Evolutionary conservation across 1,140 invertebrate genomes (phyloP).

Genomic region (Ruditapes philippinarum): DNA sequence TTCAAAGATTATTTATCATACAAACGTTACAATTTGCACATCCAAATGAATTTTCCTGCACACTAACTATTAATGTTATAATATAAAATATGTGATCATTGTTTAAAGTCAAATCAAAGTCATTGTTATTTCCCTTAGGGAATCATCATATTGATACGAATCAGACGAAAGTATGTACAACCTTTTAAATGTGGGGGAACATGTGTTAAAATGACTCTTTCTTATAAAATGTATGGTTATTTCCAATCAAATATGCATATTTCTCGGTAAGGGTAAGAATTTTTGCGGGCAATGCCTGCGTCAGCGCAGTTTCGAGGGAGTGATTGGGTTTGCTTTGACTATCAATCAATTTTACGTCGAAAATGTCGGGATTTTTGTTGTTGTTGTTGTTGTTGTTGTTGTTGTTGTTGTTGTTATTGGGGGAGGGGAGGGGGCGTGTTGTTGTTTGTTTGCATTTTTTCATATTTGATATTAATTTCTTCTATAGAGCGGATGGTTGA

Average conservation of each 20-base stretch:
- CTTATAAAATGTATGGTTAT: not conserved
- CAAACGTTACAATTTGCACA: too few species aligned
- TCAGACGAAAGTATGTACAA: not conserved
- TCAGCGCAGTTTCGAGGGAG: not conserved
- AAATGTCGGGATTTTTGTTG: not conserved
- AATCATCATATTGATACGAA: not conserved
- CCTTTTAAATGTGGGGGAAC: not conserved
- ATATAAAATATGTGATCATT: conserved; percentile 19
- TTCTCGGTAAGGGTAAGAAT: not conserved
- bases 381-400: too few species aligned
- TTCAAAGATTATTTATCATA: too few species aligned
- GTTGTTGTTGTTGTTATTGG: too few species aligned
- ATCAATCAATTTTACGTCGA: too few species aligned
- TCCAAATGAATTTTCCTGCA: not conserved
- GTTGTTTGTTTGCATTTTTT: too few species aligned
- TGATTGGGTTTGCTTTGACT: too few species aligned
- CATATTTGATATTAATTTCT: too few species aligned
- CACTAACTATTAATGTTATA: conserved; percentile 1
- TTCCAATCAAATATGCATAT: not conserved
- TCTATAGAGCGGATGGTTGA: too few species aligned
- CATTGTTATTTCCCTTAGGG: not conserved
- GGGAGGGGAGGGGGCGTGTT: too few species aligned
- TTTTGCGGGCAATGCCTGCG: not conserved
- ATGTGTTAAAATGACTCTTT: conserved; percentile 31
- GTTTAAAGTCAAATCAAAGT: conserved; percentile 15